These are phyloP conservation scores for Ditula angustiorana DNA, from an alignment of 2,888 invertebrate genomes.

Conservation along the genomic window DNA sequence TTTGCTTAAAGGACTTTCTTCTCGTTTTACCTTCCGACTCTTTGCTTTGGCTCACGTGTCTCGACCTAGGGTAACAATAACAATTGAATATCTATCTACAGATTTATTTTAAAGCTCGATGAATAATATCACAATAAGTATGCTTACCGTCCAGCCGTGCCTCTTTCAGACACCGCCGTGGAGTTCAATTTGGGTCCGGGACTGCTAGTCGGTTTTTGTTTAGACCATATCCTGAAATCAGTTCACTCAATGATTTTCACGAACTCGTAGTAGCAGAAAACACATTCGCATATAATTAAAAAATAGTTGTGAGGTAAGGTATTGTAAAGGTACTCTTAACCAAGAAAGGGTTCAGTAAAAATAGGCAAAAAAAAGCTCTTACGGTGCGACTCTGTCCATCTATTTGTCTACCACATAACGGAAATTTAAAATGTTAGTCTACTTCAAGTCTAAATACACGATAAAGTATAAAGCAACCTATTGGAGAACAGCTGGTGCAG, in stretches of 20 bases:
- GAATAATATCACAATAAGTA: not conserved
- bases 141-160: slow-evolving; percentile 58
- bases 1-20: slow-evolving; percentile 54
- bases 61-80: slow-evolving; percentile 55
- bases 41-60: slow-evolving; percentile 55
- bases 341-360: too few relatives aligned
- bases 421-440: too few relatives aligned
- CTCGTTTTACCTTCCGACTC: slow-evolving; percentile 58
- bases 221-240: slow-evolving; percentile 72
- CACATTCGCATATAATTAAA: too few relatives aligned
- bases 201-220: slow-evolving; percentile 60
- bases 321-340: too few relatives aligned
- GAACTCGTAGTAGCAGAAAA: not conserved
- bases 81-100: slow-evolving; percentile 17
- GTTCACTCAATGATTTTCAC: not conserved
- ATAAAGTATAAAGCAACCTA: slow-evolving; percentile 56
- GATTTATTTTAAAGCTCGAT: slow-evolving; percentile 8
- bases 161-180: slow-evolving; percentile 58
- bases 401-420: too few relatives aligned
- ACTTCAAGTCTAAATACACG: too few relatives aligned
- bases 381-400: too few relatives aligned
- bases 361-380: too few relatives aligned
- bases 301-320: too few relatives aligned
- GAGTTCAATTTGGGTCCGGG: slow-evolving; percentile 57
- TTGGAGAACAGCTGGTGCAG: slow-evolving; percentile 75